phyloP scores from a whole-genome alignment of 2,888 invertebrate genomes.

The Ormyrus nitidulus region DNA sequence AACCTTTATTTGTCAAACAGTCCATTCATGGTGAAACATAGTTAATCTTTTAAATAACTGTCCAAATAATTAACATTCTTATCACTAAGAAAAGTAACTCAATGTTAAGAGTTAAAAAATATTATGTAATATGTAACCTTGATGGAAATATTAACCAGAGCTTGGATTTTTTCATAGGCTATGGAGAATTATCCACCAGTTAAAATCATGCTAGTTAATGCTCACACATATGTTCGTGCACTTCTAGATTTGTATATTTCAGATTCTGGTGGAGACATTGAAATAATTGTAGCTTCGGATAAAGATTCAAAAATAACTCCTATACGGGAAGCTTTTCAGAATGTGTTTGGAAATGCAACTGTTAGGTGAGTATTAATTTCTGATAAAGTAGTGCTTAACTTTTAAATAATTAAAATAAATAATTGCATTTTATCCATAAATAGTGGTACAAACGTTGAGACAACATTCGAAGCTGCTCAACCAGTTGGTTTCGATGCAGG shows the following conservation, averaged over 20 bases:
- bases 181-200: conserved; percentile 33
- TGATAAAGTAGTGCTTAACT: background rate
- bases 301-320: conserved; percentile 87
- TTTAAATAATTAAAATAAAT: background rate
- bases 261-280: conserved; percentile 89
- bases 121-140: background rate
- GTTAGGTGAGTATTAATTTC: conserved; percentile 79
- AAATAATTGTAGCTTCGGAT: conserved; percentile 85
- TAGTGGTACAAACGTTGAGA: conserved; percentile 81
- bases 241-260: conserved; percentile 67
- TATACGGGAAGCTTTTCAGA: conserved; percentile 87
- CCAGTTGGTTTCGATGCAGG: conserved; percentile 88
- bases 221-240: conserved; percentile 59
- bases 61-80: background rate
- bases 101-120: background rate
- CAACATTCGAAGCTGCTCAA: conserved; percentile 82
- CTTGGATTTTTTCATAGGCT: background rate
- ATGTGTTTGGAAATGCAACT: conserved; percentile 87
- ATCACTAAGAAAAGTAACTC: background rate
- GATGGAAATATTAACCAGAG: background rate
- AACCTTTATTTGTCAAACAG: conserved; percentile 28
- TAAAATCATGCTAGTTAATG: conserved; percentile 60
- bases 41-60: conserved; percentile 2
- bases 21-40: background rate
- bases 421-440: background rate